A percentile compares a stretch with the other conserved stretches of the same genome.
phyloP scores from a whole-genome alignment of 2,113 vertebrate species.

The Oncorhynchus tshawytscha region DNA sequence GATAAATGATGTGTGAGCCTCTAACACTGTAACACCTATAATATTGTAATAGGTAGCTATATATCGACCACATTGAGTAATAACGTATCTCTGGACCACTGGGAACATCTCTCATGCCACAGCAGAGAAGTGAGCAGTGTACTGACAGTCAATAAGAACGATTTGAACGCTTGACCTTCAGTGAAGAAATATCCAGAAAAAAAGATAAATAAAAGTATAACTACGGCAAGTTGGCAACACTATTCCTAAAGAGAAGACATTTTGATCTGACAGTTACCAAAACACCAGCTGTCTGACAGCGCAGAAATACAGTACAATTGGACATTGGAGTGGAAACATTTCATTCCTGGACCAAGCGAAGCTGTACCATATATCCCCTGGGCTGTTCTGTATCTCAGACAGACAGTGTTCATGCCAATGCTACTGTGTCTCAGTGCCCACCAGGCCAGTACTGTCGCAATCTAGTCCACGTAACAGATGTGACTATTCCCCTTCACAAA shows the following conservation, averaged over 20 bases:
- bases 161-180: not conserved
- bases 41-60: not conserved
- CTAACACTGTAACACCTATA: not conserved
- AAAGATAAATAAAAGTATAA: not conserved
- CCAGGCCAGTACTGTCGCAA: not conserved
- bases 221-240: not conserved
- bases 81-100: not conserved
- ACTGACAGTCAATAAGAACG: not conserved
- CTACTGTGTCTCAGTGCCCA: not conserved
- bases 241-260: not conserved
- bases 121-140: not conserved
- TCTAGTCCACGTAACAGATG: constrained; percentile 17
- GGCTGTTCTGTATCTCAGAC: too few relatives aligned
- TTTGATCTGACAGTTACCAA: not conserved
- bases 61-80: not conserved
- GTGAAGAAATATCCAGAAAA: not conserved
- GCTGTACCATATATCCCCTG: too few relatives aligned
- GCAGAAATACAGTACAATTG: not conserved
- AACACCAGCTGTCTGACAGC: too few relatives aligned
- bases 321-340: not conserved
- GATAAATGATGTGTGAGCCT: not conserved
- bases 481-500: constrained; percentile 13
- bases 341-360: too few relatives aligned
- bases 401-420: not conserved
- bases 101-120: not conserved